Base-by-base conservation (phyloP, 2,888 invertebrate genomes). In the Synanthedon vespiformis region DNA sequence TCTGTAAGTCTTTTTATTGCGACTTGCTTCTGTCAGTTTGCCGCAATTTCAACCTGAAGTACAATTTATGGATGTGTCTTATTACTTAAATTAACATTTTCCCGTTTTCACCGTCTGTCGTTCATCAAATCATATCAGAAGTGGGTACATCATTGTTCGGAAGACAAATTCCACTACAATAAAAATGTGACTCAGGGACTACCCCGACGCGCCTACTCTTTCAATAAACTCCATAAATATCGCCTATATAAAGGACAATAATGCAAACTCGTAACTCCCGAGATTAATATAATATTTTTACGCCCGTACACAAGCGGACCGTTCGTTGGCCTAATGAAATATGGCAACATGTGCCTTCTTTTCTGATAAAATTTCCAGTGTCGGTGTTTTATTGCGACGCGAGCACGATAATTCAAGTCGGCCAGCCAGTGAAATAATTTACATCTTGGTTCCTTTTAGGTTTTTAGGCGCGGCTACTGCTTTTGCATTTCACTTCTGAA, bases 211-310 rank as follows among this genome's bases (percentile, higher is more conserved):
- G 68, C 70, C 75, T 71, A 72, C 77, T 73, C 69, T 62, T 65
- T 70, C 61, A 61, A 48, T 62, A 61, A 65, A 67, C 62, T 68
- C 67, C 74, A 77, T 79, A 80, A 79, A 80, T 79, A 76, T 77
- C 61, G 63, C 58, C 61, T 70, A 67, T 69, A 78, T 73, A 72
- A 70, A 72, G 70, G 65, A 75, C 72, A 79, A 77, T 76, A 71
- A 73, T 73, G 67, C 71, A 70, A 67, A 69, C 67, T 68, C 71
- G 74, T 77, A 78, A 79, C 74, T 79, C 74, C 59, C 64, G 68
- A 77, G 77, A 81, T 82, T 82, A 80, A 80, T 80, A 77, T 76
- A 76, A 83, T 79, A 83, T 78, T 80, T 82, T 82, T 80, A 73
- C 74, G 71, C 68, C 64, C 63, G 72, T 70, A 74, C 74, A 76